Base-by-base conservation (phyloP, 2,797 vertebrate species). In the Dicrostonyx torquatus region DNA sequence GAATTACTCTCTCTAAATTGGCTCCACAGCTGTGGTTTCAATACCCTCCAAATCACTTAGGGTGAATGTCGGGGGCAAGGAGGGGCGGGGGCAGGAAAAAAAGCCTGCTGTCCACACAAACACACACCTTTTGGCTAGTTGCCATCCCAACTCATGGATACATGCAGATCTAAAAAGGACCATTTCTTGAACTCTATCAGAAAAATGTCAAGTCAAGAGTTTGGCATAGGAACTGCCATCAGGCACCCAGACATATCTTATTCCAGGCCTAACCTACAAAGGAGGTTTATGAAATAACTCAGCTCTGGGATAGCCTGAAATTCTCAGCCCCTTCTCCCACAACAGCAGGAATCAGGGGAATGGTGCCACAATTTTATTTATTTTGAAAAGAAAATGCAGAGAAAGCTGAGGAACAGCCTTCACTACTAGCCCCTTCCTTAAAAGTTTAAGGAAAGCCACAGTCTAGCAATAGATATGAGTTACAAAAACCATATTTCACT, bases 1-100 rank as follows among this genome's bases (percentile, higher is more conserved):
- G 55, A 95, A 97, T 97, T 97, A 50, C 31, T 94, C 93, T 96
- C 92, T 70, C 90, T 96, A 96, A 96, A 90, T 7, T 91, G 95
- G 82, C 87, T 94, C 92, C 76, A 76, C 78, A 87, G 40, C 83
- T 93, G 93, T 0, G 43, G 60, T 90, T 84, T 87, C 55, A 89
- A 68, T 22, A 60, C 78, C 82, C 91, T 96, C 37, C 90, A 92
- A 82, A 87, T 76, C 92, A 89, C 62, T 64, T n/a, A 40, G 55
- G 55, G 55, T 58, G 20, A 58, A 58, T 58, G 55, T 58, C 20
- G 7, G 20, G 55, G 55, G 20, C 6, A 58, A 58, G 55, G 55
- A 58, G 55, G 7, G 55, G 55, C 2, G 0, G 55, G 7, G 20
- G 55, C 2, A 58, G 53, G 34, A 66, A 90, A 31, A 75, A 93